Base-by-base conservation (phyloP, 2,113 vertebrate genomes). In the Otocyon megalotis region DNA sequence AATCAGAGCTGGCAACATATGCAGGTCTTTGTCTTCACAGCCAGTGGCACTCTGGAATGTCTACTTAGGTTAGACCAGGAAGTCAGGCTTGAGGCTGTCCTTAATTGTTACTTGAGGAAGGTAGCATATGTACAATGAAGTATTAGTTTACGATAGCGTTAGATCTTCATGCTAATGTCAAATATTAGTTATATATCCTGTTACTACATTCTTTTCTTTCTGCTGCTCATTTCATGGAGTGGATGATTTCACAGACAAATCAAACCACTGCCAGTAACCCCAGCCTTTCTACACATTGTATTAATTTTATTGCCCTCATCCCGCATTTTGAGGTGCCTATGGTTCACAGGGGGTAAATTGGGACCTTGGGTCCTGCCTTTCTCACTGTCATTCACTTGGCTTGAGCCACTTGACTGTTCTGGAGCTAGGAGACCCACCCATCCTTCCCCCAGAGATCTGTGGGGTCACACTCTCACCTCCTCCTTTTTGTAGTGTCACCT, bases 201-300 rank as follows among this genome's bases (percentile, higher is more conserved):
- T 84, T 62, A 32, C 69, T 72, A 28, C 1, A 9, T 17, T n/a
- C 1, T 12, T 16, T 72, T 50, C 17, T 30, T 43, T 67, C 35
- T 80, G 28, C 76, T 54, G 30, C 43, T 92, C 8, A 2, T 16
- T 30, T 93, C 72, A 24, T 53, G 56, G 83, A 87, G 43, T 26
- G 80, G 67, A 16, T 60, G 76, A 71, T 89, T 54, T 53, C 30
- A 19, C 35, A 93, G 63, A 85, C 77, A 94, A 92, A 88, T 94
- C 93, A 77, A 82, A 14, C 15, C 9, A 26, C 65, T 14, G 5
- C 28, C 11, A 16, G 32, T 3, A 35, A 81, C 43, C 50, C 15
- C 43, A 89, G 24, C 43, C 76, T 89, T 60, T 28, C 63, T 53
- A 2, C n/a, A 30, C n/a, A 0, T 28, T 6, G 16, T n/a, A 22